Evolutionary conservation across 2,888 invertebrate species (phyloP).

Genomic region (Andrena bicolor): DNA sequence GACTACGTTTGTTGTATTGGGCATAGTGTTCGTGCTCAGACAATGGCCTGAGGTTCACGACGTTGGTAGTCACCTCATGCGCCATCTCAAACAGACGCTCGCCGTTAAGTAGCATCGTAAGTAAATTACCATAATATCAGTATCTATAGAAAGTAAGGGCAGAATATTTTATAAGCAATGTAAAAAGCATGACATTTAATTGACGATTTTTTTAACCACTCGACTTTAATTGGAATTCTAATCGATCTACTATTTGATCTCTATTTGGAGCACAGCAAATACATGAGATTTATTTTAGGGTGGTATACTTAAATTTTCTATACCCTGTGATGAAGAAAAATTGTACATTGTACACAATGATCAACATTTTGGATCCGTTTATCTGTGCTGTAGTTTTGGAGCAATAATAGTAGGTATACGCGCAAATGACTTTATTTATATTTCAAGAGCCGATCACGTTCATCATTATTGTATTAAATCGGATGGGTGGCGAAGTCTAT

Average conservation of each 20-base stretch:
- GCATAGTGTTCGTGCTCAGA: conserved; percentile 93
- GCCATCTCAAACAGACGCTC: conserved; percentile 92
- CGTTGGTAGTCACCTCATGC: conserved; percentile 92
- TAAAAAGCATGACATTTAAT: neutral
- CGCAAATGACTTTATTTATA: conserved; percentile 64
- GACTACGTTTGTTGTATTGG: conserved; percentile 92
- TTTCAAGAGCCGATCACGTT: conserved; percentile 56
- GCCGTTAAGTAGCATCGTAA: conserved; percentile 88
- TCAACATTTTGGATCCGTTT: conserved; percentile 72
- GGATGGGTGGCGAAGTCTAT: conserved; percentile 53
- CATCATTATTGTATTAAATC: conserved; percentile 43
- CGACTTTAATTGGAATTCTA: neutral
- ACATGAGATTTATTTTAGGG: conserved; percentile 67
- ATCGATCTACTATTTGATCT: neutral
- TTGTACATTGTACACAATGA: conserved; percentile 66
- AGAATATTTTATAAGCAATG: conserved; percentile 3
- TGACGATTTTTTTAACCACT: neutral
- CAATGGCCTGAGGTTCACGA: conserved; percentile 96
- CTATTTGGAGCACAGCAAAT: conserved; percentile 9
- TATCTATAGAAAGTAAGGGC: conserved; percentile 11
- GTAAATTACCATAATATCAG: conserved; percentile 55
- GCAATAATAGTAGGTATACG: conserved; percentile 74
- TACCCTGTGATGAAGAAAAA: conserved; percentile 70
- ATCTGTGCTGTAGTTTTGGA: conserved; percentile 70
- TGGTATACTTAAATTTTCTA: conserved; percentile 74